Base-by-base conservation (phyloP, 2,113 vertebrate genomes). In the Reinhardtius hippoglossoides region DNA sequence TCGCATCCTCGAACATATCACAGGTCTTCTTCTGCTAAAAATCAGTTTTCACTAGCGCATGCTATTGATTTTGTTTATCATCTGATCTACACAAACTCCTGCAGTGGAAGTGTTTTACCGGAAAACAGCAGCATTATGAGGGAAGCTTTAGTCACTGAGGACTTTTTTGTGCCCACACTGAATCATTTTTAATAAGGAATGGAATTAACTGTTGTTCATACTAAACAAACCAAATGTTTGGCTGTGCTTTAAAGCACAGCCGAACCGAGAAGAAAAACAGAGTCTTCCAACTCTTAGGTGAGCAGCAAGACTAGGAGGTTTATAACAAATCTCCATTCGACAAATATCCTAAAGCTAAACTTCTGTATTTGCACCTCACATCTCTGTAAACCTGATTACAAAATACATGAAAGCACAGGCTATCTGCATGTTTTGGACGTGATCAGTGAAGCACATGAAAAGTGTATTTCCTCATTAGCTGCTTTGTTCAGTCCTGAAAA, bases 391-490 rank as follows among this genome's bases (percentile, higher is more conserved):
- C 35, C 2, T 37, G 35, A 46, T 16, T 46, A 14, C 14, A 46
- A 46, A 46, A 46, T 46, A 14, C 12, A 14, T 14, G 44, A 46
- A 46, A 46, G 14, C 3, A 16, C 44, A 14, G 14, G 44, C 15
- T 16, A 13, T 16, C 15, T 31, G 31, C 7, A 31, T 31, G 12
- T 14, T 46, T 44, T 77, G 21, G 4, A 59, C 31, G 48, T 77
- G 62, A 81, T 77, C 72, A 65, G 24, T 14, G 46, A 68, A 59
- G 44, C 24, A 15, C 56, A 57, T 60, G 42, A 80, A 64, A 83
- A 66, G 24, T 63, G 62, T 31, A 78, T 74, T 80, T 68, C 59
- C 67, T 74, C 72, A 83, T 88, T 68, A 83, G 26, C 80, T 55
- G 42, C 69, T 80, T 58, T 40, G 60, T 65, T 67, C 40, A 42